A percentile compares a stretch with the other conserved stretches of the same genome.
phyloP scores from a whole-genome alignment of 2,113 vertebrate species.

The Bagarius yarrelli region DNA sequence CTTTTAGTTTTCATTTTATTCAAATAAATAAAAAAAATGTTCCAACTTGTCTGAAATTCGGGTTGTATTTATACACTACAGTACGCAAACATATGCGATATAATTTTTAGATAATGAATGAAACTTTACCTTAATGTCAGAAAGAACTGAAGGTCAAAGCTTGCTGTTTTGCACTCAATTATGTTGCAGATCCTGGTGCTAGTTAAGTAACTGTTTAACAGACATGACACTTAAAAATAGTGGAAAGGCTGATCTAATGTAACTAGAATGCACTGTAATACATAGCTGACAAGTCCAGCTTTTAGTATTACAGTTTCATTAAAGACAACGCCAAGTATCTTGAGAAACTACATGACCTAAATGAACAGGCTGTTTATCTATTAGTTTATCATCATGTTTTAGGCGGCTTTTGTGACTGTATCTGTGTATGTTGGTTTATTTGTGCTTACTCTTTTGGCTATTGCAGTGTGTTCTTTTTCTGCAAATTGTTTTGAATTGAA shows the following conservation, averaged over 20 bases:
- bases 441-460: neutral
- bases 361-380: neutral
- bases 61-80: too few species aligned
- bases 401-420: too few species aligned
- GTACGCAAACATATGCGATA: too few species aligned
- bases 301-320: neutral
- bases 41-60: too few species aligned
- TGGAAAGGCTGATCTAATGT: neutral
- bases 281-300: neutral
- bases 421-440: neutral
- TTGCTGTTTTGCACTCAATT: neutral
- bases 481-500: neutral
- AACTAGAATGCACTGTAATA: neutral
- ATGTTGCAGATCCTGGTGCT: neutral
- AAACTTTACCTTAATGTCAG: neutral
- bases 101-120: neutral
- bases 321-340: neutral
- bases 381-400: conserved; percentile 7
- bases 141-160: neutral
- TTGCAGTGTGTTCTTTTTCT: neutral
- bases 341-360: conserved; percentile 5
- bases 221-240: neutral
- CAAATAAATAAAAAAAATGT: too few species aligned
- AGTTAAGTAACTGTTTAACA: neutral
- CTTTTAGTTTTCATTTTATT: too few species aligned